Percentiles rank a stretch among this genome's conserved stretches.
Evolutionary conservation across 2,888 invertebrate species (phyloP).

Genomic region (Sinopyrophorus schimmeli): DNA sequence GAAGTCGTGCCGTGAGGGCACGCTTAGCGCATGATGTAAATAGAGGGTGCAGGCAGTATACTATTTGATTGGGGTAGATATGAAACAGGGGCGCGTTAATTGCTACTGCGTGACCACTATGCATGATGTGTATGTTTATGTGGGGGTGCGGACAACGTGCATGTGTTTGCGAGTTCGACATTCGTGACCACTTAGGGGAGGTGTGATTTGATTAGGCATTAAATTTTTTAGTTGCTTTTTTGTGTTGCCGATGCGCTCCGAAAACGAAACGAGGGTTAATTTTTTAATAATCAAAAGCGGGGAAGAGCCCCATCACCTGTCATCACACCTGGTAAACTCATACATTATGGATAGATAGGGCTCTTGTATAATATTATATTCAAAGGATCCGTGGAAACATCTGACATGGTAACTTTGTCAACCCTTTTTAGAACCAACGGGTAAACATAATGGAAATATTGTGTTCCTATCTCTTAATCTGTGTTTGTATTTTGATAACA

Average conservation of each 20-base stretch:
- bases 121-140: slow-evolving; percentile 31
- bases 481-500: slow-evolving; percentile 8
- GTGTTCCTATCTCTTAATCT: slow-evolving; percentile 19
- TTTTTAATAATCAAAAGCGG: slow-evolving; percentile 4
- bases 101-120: slow-evolving; percentile 41
- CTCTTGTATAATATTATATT: slow-evolving; percentile 25
- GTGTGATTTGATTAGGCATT: slow-evolving; percentile 30
- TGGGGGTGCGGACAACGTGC: slow-evolving; percentile 37
- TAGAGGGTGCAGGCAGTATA: slow-evolving; percentile 33
- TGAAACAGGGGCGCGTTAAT: slow-evolving; percentile 49
- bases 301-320: slow-evolving; percentile 21
- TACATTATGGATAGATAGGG: slow-evolving; percentile 18
- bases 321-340: slow-evolving; percentile 24
- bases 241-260: background rate
- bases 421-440: slow-evolving; percentile 13
- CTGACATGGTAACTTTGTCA: slow-evolving; percentile 16
- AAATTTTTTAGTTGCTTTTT: slow-evolving; percentile 17
- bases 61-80: slow-evolving; percentile 45
- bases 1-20: slow-evolving; percentile 28
- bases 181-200: slow-evolving; percentile 29
- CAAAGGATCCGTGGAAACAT: slow-evolving; percentile 21
- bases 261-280: slow-evolving; percentile 9
- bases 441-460: slow-evolving; percentile 19
- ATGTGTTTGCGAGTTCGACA: slow-evolving; percentile 41
- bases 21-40: slow-evolving; percentile 38